Evolutionary conservation across 92 coral and sea anemone genomes (phyloP).

Genomic region (Muricea muricata): DNA sequence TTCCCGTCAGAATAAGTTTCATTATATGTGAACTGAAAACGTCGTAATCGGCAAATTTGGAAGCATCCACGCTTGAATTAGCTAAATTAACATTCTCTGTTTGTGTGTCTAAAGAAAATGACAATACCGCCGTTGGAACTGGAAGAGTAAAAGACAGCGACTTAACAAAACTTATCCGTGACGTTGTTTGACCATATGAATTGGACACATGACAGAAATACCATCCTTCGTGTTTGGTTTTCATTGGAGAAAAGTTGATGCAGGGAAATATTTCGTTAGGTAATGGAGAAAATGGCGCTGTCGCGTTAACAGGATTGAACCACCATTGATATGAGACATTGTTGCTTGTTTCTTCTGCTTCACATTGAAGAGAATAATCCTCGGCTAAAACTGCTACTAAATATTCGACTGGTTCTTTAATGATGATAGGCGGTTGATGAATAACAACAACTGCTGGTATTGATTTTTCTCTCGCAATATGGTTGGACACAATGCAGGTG

Average conservation of each 20-base stretch:
- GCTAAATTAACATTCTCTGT: background rate
- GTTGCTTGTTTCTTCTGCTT: slow-evolving; percentile 47
- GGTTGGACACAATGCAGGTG: slow-evolving; percentile 74
- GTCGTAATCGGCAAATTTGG: background rate
- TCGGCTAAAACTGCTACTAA: slow-evolving; percentile 48
- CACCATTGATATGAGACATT: slow-evolving; percentile 72
- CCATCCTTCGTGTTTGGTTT: slow-evolving; percentile 60
- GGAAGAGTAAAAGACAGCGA: slow-evolving; percentile 66
- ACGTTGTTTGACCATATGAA: slow-evolving; percentile 61
- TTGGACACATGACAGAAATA: slow-evolving; percentile 75
- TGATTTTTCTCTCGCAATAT: slow-evolving; percentile 64
- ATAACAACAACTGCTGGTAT: slow-evolving; percentile 67
- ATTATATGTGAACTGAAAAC: background rate
- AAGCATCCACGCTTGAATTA: background rate
- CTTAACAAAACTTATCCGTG: slow-evolving; percentile 56
- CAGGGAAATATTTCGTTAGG: slow-evolving; percentile 54
- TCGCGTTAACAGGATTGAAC: slow-evolving; percentile 42
- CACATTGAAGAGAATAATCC: slow-evolving; percentile 51
- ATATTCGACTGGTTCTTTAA: slow-evolving; percentile 62
- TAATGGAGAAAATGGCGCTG: slow-evolving; percentile 21
- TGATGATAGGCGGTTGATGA: slow-evolving; percentile 67
- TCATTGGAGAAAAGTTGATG: slow-evolving; percentile 40
- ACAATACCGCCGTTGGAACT: slow-evolving; percentile 52
- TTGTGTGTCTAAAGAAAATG: background rate
- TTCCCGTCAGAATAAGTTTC: background rate